Evolutionary conservation across 2,113 vertebrate species (phyloP), one percentile per base, ranked within the genome.

Genomic region (Phalacrocorax pelagicus): DNA sequence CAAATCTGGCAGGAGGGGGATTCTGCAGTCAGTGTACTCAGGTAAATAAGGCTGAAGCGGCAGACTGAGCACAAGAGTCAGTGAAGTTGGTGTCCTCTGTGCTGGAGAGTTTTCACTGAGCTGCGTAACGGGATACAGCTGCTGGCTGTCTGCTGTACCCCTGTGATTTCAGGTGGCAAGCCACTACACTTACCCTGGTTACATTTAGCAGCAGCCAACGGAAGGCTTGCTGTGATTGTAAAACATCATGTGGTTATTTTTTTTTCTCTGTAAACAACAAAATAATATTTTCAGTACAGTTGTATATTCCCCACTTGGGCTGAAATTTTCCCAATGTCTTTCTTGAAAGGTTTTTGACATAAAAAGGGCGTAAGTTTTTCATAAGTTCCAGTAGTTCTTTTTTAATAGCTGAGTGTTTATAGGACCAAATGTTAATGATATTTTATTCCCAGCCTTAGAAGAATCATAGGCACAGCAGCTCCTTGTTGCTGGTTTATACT

Each of bases 11-110:
- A 71, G 59, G 61, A 84, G 67, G 38, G 19, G 63, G 34, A 16
- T 27, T 88, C 54, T 77, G 79, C 29, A 49, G 36, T 30, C 0
- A 0, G 5, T 52, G 3, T 58, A 12, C 46, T 70, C 24, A 1
- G 38, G 78, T 15, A 4, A 21, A 70, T 73, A 30, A 73, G 69
- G 69, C 34, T 58, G 65, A 87, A 55, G 55, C 55, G 21, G n/a
- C 75, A 89, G 66, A 12, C 11, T 40, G 47, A 85, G 70, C 46
- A 23, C 0, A 2, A 23, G 57, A 58, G 34, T 72, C n/a, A 36
- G 44, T 32, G 20, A 42, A 57, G 74, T 6, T 5, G 3, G 12
- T 12, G 27, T 79, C 82, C 27, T 85, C 32, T 5, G 1, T 0
- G 1, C 84, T 69, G 66, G 44, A 58, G 85, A 61, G 44, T 47